Evolutionary conservation across 2,797 vertebrate genomes (phyloP), one percentile per base, ranked within the genome.

Genomic region (Betta splendens): DNA sequence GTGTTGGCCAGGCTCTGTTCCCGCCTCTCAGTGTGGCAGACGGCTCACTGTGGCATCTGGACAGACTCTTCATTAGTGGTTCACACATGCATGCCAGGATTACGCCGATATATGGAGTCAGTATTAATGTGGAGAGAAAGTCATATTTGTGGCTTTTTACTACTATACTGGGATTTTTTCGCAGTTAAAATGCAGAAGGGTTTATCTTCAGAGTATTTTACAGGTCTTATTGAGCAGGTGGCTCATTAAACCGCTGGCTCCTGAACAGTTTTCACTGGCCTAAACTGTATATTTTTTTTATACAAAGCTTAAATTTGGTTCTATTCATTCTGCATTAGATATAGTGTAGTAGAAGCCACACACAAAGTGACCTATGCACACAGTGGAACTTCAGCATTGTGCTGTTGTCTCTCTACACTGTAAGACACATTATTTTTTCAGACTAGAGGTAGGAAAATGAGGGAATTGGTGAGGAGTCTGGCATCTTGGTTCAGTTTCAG

Each of bases 61-160:
- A 85, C 65, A 77, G 69, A 58, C 76, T 79, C 81, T 38, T 89
- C 83, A 88, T 89, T 89, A 90, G 85, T 40, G 25, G 33, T 69
- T 74, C 55, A 37, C 51, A 75, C 50, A 49, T 69, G 66, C 57
- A 61, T 21, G 2, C 60, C 49, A 60, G 50, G 22, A 69, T 71
- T 25, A 44, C 16, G 32, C 47, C 1, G 9, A 44, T 49, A 45
- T 16, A 26, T 4, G 1, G 7, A 11, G 61, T 64, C 66, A 56
- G 13, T 38, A 49, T 49, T 33, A 20, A 15, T 8, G 15, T 35
- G 54, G 31, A 72, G 18, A 37, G 28, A 43, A 63, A 42, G 52
- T 64, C 25, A 44, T 40, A 66, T 73, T 62, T 52, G 7, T 64
- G 53, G 22, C 20, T 22, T 55, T 63, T 67, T 26, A 61, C 44